A percentile compares a stretch with the other conserved stretches of the same genome.
Conservation (phyloP, 1,140 invertebrate species). For the Himalopsyche phryganea region DNA sequence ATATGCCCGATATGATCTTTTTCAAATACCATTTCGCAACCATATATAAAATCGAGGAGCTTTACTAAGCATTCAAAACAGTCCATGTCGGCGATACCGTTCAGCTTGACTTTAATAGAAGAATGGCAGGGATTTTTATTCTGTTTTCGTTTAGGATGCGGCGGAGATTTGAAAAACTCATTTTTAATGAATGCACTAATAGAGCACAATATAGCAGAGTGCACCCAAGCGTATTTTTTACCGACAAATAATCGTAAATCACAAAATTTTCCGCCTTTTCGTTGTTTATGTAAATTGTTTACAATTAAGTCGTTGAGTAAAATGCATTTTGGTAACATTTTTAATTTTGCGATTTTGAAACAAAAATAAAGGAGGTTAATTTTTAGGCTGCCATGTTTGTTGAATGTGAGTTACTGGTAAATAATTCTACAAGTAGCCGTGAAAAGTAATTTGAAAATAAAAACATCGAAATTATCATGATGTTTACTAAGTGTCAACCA, state of each 20-base stretch:
- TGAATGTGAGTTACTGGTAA: too few species aligned
- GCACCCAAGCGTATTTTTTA: slow-evolving; percentile 23
- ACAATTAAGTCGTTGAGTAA: too few species aligned
- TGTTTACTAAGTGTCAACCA: too few species aligned
- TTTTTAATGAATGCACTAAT: slow-evolving; percentile 25
- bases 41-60: slow-evolving; percentile 29
- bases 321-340: too few species aligned
- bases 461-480: too few species aligned
- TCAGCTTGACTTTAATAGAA: slow-evolving; percentile 24
- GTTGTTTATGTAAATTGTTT: slow-evolving; percentile 6
- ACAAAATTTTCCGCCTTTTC: slow-evolving; percentile 18
- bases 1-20: slow-evolving; percentile 12
- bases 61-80: slow-evolving; percentile 26
- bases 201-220: slow-evolving; percentile 23
- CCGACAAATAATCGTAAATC: slow-evolving; percentile 17
- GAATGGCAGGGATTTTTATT: slow-evolving; percentile 18
- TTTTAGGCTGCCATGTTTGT: too few species aligned
- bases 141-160: slow-evolving; percentile 15
- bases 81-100: slow-evolving; percentile 19
- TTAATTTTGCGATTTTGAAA: too few species aligned
- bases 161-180: slow-evolving; percentile 22
- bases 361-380: too few species aligned
- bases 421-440: too few species aligned
- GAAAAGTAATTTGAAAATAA: too few species aligned
- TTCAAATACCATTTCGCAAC: slow-evolving; percentile 18